Evolutionary conservation across 2,113 vertebrate genomes (phyloP), one percentile per base, ranked within the genome.

Genomic region (Orycteropus afer): DNA sequence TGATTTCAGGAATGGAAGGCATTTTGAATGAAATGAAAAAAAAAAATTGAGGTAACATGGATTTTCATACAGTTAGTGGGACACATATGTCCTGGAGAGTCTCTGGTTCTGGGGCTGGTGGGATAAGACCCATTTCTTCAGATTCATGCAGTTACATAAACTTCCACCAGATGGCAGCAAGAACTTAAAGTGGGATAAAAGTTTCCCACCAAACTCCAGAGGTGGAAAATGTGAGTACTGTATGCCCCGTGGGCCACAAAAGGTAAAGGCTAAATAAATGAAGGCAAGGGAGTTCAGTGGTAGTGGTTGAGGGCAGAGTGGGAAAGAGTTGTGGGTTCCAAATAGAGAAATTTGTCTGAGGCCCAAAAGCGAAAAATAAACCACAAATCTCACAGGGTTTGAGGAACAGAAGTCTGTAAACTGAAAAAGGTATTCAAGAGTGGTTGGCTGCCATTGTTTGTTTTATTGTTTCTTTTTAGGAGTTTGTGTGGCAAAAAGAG

Each of bases 201-300:
- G 10, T 32, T 32, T 65, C 63, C 63, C 63, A 65, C 63, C 34
- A 34, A 65, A 34, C 63, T 34, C 63, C 63, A 34, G 63, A 34
- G 63, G 15, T 34, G 32, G 32, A 65, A 65, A 65, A 34, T 65
- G 32, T 65, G 29, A 3, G 29, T 11, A 12, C 29, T 65, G 29
- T 65, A 65, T 34, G 29, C 15, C 15, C 32, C 63, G 13, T 7
- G 15, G 11, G 63, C 20, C 63, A 65, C 32, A 15, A 34, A 32
- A 34, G 63, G 32, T 53, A 23, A n/a, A 57, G 34, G 55, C n/a
- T n/a, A n/a, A n/a, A 4, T 40, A 37, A 65, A 32, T 0, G 34
- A 37, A 55, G 12, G 1, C 23, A 55, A 4, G 22, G 29, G 49
- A 51, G 15, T 2, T 22, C 5, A 0, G 29, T n/a, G 23, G 32